Evolutionary conservation across 2,113 vertebrate species (phyloP), one percentile per base, ranked within the genome.

Genomic region (Pyrgilauda ruficollis): DNA sequence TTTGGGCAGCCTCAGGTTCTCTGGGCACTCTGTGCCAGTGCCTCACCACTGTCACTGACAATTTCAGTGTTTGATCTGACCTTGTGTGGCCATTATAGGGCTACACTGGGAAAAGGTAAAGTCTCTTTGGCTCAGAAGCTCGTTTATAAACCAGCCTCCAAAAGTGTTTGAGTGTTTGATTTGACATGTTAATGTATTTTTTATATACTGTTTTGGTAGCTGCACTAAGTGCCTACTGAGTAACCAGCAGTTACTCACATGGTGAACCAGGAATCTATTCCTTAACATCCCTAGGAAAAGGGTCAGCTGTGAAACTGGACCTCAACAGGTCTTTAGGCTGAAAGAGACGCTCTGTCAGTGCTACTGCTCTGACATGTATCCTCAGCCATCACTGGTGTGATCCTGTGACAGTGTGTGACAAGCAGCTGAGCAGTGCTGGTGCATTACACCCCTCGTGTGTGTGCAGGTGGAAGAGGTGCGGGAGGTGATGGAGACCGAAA

Each of bases 401-500:
- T 0, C 0, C 20, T 41, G 52, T 16, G 16, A 1, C 3, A 13
- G 44, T 0, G 6, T 17, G 66, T 26, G 49, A 11, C 31, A 13
- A 24, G 33, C 74, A 28, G 46, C 3, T 58, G 43, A 4, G 27
- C 44, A 19, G 8, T 0, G 3, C 19, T 1, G 0, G 7, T 44
- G 68, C 18, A 4, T 1, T 26, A 20, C 43, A 10, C 5, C 37
- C 55, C 44, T 39, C 2, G 2, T 62, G 70, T 37, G 50, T 28
- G 81, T 15, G 1, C 87, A 99, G 99, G 96, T 99, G 33, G 98
- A 98, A 23, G 99, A 99, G 93, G 96, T 99, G 30, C 98, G 99
- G 24, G 99, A 99, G 35, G 98, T 99, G 94, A 99, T 99, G 99
- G 99, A 99, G 96, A 98, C 70, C 0, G 99, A 99, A 92, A 99